phyloP scores from a whole-genome alignment of 30 jellyfish, hydroid and myxozoan species.

The Aurelia aurita complex sp. Pacific region DNA sequence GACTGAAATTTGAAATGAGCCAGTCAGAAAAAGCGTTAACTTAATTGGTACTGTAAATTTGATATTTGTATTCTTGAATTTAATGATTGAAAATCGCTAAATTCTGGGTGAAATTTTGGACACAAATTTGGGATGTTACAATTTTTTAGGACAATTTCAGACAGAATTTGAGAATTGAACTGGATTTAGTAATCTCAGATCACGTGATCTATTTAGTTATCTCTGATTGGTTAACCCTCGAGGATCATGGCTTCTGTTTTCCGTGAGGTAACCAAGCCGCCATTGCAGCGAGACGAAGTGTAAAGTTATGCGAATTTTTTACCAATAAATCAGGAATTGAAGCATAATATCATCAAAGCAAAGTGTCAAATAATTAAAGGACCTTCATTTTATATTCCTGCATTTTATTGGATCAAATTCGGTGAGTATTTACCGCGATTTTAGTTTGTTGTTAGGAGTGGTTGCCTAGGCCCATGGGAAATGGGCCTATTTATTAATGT shows the following conservation, averaged over 20 bases:
- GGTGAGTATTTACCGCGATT: constrained; percentile 3
- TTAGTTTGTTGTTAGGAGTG: neutral
- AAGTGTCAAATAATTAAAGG: neutral
- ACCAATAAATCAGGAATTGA: neutral
- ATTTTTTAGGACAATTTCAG: too few relatives aligned
- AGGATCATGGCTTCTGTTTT: constrained; percentile 33
- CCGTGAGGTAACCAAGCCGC: constrained; percentile 54
- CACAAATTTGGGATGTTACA: too few relatives aligned
- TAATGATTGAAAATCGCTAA: too few relatives aligned
- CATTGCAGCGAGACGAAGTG: neutral
- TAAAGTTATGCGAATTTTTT: neutral
- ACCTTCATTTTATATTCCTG: neutral
- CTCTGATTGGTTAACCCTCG: constrained; percentile 18
- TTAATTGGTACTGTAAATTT: too few relatives aligned
- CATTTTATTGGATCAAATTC: neutral
- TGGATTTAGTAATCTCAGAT: constrained; percentile 16
- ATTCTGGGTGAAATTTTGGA: too few relatives aligned
- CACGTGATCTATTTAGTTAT: constrained; percentile 7
- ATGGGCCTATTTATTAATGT: too few relatives aligned
- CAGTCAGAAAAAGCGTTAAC: too few relatives aligned
- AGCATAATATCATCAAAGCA: neutral
- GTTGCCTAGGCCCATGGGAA: too few relatives aligned
- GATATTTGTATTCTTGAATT: too few relatives aligned
- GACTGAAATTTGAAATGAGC: too few relatives aligned
- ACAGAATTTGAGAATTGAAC: neutral